Conservation (phyloP, 2,797 vertebrate genomes). For the Enteromius unitaeniatus region DNA sequence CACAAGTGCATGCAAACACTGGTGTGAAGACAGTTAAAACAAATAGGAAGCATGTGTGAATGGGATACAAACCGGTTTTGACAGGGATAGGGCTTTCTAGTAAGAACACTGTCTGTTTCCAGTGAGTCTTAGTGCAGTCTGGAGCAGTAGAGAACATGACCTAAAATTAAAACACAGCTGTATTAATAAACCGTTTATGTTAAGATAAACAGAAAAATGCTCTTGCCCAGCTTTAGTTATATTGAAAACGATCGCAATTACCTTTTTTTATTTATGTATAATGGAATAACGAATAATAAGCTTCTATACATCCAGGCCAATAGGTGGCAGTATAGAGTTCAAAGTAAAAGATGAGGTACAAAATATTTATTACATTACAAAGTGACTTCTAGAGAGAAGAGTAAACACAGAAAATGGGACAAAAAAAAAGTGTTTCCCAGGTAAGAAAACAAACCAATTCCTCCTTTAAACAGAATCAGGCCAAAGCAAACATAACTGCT, state of each 20-base stretch:
- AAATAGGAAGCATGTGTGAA: conserved; percentile 1
- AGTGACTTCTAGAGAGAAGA: neutral
- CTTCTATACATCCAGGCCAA: neutral
- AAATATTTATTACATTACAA: neutral
- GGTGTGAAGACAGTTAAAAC: neutral
- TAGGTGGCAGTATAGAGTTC: neutral
- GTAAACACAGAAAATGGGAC: neutral
- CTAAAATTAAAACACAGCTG: conserved; percentile 71
- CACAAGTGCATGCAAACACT: conserved; percentile 51
- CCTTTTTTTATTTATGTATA: neutral
- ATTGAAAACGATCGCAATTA: neutral
- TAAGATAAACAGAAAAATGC: neutral
- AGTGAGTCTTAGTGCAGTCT: conserved; percentile 87
- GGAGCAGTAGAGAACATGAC: conserved; percentile 93
- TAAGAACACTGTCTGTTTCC: conserved; percentile 94
- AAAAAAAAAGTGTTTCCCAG: neutral
- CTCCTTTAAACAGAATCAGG: neutral
- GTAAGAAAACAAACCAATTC: neutral
- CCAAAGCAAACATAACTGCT: neutral
- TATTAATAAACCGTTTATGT: neutral
- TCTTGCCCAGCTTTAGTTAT: neutral
- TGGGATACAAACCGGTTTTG: conserved; percentile 80
- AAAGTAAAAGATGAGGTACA: neutral
- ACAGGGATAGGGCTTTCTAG: conserved; percentile 87
- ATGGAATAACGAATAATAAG: neutral